Conservation (phyloP, 2,797 vertebrate species). For the Luscinia luscinia region DNA sequence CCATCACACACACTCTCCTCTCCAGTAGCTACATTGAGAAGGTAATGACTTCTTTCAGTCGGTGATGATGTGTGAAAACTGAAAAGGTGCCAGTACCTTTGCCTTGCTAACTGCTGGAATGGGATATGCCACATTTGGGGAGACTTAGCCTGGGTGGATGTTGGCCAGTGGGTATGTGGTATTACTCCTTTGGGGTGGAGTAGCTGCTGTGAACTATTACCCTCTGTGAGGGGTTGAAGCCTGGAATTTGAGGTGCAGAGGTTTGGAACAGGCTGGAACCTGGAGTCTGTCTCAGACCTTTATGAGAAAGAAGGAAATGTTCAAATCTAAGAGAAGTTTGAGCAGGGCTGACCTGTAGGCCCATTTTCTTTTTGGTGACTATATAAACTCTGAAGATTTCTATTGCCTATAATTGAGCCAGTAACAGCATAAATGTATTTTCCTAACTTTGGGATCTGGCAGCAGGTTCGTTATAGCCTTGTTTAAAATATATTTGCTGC, state of each 20-base stretch:
- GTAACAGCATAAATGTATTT: background rate
- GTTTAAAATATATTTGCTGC: background rate
- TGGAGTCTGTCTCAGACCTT: background rate
- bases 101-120: background rate
- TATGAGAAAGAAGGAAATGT: background rate
- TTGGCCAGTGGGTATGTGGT: background rate
- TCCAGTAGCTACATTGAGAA: background rate
- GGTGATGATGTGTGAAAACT: background rate
- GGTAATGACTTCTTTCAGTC: background rate
- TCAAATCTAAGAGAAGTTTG: background rate
- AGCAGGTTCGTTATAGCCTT: background rate
- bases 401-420: background rate
- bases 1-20: background rate
- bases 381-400: background rate
- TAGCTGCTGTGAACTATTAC: background rate
- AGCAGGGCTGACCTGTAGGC: background rate
- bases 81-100: background rate
- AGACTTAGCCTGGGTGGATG: background rate
- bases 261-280: background rate
- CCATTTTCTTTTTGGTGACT: background rate
- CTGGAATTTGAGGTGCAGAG: background rate
- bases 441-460: background rate
- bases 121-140: background rate
- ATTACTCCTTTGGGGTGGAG: background rate
- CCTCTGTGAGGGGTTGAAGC: rapidly evolving